Evolutionary conservation across 2,888 invertebrate genomes (phyloP).

Genomic region (Diachrysia chrysitis): DNA sequence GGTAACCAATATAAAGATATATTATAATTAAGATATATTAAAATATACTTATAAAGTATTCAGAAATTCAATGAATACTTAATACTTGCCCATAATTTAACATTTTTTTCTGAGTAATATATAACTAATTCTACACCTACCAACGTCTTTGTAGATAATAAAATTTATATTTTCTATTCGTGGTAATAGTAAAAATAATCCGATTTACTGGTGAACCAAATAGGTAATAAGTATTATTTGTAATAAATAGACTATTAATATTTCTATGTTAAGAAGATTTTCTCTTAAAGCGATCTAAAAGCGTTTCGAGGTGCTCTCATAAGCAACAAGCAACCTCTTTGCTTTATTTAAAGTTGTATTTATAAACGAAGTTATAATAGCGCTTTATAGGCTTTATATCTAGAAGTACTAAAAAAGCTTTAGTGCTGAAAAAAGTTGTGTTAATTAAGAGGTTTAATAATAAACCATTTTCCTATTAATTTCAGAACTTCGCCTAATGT

Average conservation of each 20-base stretch:
- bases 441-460: too few species aligned
- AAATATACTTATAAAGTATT: conserved; percentile 10
- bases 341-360: too few species aligned
- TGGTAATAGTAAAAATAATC: not conserved
- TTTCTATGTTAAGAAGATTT: not conserved
- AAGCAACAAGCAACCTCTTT: too few species aligned
- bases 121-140: not conserved
- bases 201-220: not conserved
- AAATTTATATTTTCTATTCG: not conserved
- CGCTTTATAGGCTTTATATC: too few species aligned
- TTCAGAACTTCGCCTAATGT: too few species aligned
- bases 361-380: too few species aligned
- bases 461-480: too few species aligned
- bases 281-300: too few species aligned
- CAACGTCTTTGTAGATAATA: not conserved
- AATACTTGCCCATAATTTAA: conserved; percentile 12
- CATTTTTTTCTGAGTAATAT: not conserved
- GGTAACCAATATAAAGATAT: too few species aligned
- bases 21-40: not conserved
- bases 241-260: not conserved
- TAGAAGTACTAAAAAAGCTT: too few species aligned
- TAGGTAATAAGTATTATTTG: not conserved
- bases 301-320: too few species aligned
- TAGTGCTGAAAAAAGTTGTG: too few species aligned
- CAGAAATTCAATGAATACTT: conserved; percentile 9